Evolutionary conservation across 2,797 vertebrate genomes (phyloP).

Genomic region (Champsocephalus gunnari): DNA sequence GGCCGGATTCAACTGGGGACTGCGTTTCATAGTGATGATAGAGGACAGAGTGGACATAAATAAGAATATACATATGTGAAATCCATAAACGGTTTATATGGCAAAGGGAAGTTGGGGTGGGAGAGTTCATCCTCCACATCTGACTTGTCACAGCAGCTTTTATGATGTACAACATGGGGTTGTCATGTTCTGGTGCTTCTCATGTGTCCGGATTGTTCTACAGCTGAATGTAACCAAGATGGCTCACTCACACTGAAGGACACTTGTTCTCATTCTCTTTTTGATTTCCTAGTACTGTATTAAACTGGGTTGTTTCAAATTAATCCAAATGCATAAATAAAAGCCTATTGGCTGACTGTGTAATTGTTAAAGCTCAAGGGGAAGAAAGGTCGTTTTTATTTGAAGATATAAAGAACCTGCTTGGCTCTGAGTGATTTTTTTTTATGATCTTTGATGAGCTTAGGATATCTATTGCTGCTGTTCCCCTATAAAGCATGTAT

Average conservation of each 20-base stretch:
- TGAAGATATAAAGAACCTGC: conserved; percentile 31
- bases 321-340: conserved; percentile 27
- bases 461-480: conserved; percentile 18
- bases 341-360: conserved; percentile 14
- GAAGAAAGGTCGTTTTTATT: conserved; percentile 7
- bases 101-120: conserved; percentile 68
- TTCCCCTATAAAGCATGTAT: conserved; percentile 29
- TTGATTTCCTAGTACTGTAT: conserved; percentile 9
- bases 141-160: conserved; percentile 73
- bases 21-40: conserved; percentile 76
- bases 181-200: conserved; percentile 50
- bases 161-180: conserved; percentile 57
- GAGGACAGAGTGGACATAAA: conserved; percentile 76
- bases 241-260: conserved; percentile 35
- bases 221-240: conserved; percentile 48
- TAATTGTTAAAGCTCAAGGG: conserved; percentile 1
- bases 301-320: conserved; percentile 17
- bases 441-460: conserved; percentile 42
- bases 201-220: conserved; percentile 54
- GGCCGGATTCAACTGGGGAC: conserved; percentile 76
- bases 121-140: conserved; percentile 73
- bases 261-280: neutral
- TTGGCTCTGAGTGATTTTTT: conserved; percentile 22
- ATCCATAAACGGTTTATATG: conserved; percentile 78
- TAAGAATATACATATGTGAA: conserved; percentile 80